phyloP scores from a whole-genome alignment of 2,113 vertebrate genomes.

The Ovis aries region ARS-UI_Ramb_v3.0 NC_056068.1:39495501-39496000 shows the following conservation, averaged over 20 bases:
- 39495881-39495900: not conserved
- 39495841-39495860: not conserved
- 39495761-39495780: not conserved
- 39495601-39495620: not conserved
- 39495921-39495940: not conserved
- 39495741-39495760: fast-evolving
- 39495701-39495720: not conserved
- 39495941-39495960: not conserved
- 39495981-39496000: not conserved
- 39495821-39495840: not conserved
- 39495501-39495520: not conserved
- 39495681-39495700: not conserved
- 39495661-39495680: not conserved
- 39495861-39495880: not conserved
- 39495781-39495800: not conserved
- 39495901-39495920: not conserved
- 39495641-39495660: not conserved
- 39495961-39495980: not conserved
- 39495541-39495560: not conserved
- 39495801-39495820: not conserved
- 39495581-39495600: not conserved
- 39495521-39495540: not conserved
- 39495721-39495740: not conserved
- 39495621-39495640: not conserved
- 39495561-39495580: not conserved